phyloP scores from a whole-genome alignment of 2,888 invertebrate genomes.

The Oscheius sp. region DNA sequence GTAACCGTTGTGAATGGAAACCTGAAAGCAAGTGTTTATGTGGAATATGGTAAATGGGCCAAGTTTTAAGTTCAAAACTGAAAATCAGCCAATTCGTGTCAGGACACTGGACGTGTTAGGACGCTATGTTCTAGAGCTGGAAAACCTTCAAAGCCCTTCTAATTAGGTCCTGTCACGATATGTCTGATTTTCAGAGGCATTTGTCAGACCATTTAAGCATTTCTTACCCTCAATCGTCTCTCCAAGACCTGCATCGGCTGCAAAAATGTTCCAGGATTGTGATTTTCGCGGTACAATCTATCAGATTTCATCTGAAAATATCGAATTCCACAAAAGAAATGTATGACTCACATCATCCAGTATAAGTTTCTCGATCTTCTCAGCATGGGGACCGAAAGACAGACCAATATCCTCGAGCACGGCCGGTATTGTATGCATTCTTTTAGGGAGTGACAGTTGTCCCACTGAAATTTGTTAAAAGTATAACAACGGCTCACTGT shows the following conservation, averaged over 20 bases:
- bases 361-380: constrained; percentile 51
- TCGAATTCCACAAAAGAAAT: not conserved
- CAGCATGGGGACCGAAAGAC: constrained; percentile 48
- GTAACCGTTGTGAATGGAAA: constrained; percentile 77
- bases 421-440: constrained; percentile 36
- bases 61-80: too few species aligned
- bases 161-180: too few species aligned
- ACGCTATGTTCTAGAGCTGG: too few species aligned
- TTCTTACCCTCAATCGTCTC: constrained; percentile 47
- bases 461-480: constrained; percentile 1
- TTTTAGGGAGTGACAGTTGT: constrained; percentile 34
- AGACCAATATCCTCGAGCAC: constrained; percentile 58
- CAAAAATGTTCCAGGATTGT: constrained; percentile 13
- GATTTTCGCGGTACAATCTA: constrained; percentile 40
- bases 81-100: too few species aligned
- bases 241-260: constrained; percentile 50
- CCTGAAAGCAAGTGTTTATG: constrained; percentile 62
- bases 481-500: not conserved
- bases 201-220: not conserved
- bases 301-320: constrained; percentile 48
- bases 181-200: too few species aligned
- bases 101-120: too few species aligned
- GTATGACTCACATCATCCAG: constrained; percentile 44
- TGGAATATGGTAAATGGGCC: too few species aligned
- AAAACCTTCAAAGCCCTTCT: too few species aligned